A percentile compares a stretch with the other conserved stretches of the same genome.
These are phyloP conservation scores for Amblyopsis hoosieri DNA, from an alignment of 2,797 vertebrate species.

Conservation along the genomic window DNA sequence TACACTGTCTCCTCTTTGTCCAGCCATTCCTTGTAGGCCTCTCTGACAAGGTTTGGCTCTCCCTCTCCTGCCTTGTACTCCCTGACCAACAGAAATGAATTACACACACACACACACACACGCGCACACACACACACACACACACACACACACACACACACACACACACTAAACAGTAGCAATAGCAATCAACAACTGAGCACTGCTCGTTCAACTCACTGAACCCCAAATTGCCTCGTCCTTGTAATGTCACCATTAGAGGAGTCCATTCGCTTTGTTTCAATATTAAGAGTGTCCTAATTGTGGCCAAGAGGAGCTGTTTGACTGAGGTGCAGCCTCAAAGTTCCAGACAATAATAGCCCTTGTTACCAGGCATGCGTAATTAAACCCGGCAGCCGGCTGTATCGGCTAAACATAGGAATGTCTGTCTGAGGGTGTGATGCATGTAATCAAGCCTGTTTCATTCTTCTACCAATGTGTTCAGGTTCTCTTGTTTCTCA, in stretches of 20 bases:
- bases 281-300: constrained; percentile 60
- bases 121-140: constrained; percentile 11
- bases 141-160: not conserved
- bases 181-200: constrained; percentile 9
- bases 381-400: constrained; percentile 55
- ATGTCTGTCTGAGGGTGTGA: constrained; percentile 43
- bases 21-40: constrained; percentile 74
- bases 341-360: constrained; percentile 68
- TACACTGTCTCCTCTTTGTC: constrained; percentile 78
- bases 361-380: constrained; percentile 7
- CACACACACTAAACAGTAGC: constrained; percentile 5
- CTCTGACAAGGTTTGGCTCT: constrained; percentile 74
- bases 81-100: constrained; percentile 61
- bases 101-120: constrained; percentile 1
- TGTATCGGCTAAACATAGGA: constrained; percentile 41
- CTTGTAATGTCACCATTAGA: constrained; percentile 28
- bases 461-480: constrained; percentile 24
- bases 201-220: not conserved
- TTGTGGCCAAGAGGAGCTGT: constrained; percentile 70
- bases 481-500: constrained; percentile 9
- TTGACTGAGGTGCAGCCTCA: constrained; percentile 66
- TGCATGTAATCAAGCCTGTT: constrained; percentile 61
- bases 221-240: constrained; percentile 29
- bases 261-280: constrained; percentile 24
- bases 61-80: constrained; percentile 81